phyloP scores from a whole-genome alignment of 30 jellyfish, hydroid and myxozoan genomes.

The Chrysaora quinquecirrha region DNA sequence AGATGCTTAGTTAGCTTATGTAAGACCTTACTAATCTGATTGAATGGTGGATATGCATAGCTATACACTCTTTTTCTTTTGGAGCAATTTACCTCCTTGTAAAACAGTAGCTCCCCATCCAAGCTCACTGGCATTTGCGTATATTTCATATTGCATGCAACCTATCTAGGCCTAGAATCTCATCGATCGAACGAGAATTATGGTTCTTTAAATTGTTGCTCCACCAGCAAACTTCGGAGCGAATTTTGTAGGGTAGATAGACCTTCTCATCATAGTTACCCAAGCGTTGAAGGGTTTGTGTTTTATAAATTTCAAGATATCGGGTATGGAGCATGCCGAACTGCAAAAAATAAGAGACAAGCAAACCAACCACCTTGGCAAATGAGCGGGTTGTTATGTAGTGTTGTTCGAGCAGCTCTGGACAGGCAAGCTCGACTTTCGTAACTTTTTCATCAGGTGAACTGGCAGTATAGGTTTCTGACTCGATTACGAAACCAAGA shows the following conservation, averaged over 20 bases:
- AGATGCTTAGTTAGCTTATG: too few species aligned
- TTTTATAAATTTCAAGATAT: conserved; percentile 6
- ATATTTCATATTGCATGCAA: conserved; percentile 3
- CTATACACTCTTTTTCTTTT: too few species aligned
- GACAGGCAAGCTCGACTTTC: neutral
- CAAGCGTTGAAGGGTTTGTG: neutral
- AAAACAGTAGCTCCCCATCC: conserved; percentile 17
- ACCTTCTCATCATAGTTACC: neutral
- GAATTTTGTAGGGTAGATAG: neutral
- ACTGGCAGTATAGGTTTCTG: conserved; percentile 10
- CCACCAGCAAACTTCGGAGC: conserved; percentile 11
- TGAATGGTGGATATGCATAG: too few species aligned
- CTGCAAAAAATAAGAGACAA: neutral
- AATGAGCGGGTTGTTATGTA: neutral
- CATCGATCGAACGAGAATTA: neutral
- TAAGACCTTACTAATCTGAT: too few species aligned
- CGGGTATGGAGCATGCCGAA: conserved; percentile 6
- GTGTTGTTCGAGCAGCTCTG: neutral
- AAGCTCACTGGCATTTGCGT: neutral
- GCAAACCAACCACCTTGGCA: neutral
- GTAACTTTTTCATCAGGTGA: neutral
- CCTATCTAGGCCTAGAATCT: neutral
- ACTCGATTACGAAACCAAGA: conserved; percentile 10
- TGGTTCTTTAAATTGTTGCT: neutral
- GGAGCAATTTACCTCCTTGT: neutral